A percentile compares a stretch with the other conserved stretches of the same genome.
Evolutionary conservation across 2,113 vertebrate species (phyloP).

Genomic region (Callaeas wilsoni): DNA sequence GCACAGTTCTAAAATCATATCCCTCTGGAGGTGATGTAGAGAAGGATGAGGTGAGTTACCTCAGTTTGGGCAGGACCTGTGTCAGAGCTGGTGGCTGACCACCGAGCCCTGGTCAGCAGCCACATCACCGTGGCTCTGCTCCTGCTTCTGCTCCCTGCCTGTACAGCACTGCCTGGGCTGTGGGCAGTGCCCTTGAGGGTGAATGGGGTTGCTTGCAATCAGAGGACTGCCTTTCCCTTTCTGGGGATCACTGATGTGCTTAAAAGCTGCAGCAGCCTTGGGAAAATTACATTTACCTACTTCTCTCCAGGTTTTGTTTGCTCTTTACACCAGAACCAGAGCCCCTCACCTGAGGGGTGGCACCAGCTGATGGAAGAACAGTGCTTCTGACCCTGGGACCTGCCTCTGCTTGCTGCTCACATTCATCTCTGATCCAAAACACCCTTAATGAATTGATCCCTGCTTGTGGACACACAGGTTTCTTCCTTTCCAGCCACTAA

Average conservation of each 20-base stretch:
- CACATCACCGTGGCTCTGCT: fast-evolving
- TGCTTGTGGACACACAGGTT: not conserved
- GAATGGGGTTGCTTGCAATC: not conserved
- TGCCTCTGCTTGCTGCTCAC: not conserved
- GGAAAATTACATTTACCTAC: not conserved
- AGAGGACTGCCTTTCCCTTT: not conserved
- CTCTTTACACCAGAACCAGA: not conserved
- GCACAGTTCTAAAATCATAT: not conserved
- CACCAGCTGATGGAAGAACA: not conserved
- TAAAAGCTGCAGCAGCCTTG: not conserved
- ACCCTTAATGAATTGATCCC: not conserved
- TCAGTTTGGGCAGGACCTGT: not conserved
- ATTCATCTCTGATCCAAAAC: not conserved
- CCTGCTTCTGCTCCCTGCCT: not conserved
- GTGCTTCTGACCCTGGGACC: not conserved
- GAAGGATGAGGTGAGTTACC: not conserved
- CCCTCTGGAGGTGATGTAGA: not conserved
- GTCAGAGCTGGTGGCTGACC: not conserved
- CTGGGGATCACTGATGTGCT: not conserved
- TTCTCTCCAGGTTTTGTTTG: not conserved
- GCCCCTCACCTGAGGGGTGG: fast-evolving
- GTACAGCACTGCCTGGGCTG: not conserved
- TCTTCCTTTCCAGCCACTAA: not conserved
- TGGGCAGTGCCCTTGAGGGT: not conserved
- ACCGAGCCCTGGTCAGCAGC: not conserved